phyloP scores from a whole-genome alignment of 2,113 vertebrate genomes.

The Gymnarchus niloticus region DNA sequence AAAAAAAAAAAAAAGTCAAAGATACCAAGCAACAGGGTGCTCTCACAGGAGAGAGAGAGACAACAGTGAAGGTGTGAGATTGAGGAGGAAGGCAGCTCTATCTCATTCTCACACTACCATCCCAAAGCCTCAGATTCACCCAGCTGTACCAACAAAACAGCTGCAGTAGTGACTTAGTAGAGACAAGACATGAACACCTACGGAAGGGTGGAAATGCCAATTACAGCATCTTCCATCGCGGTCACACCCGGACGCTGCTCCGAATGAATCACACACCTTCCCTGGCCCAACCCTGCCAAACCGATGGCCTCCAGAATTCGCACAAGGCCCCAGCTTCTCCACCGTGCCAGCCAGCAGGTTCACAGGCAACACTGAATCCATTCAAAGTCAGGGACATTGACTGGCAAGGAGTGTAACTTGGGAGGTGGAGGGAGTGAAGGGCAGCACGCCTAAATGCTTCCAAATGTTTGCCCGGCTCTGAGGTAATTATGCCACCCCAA shows the following conservation, averaged over 20 bases:
- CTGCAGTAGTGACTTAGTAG: constrained; percentile 35
- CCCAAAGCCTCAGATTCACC: constrained; percentile 18
- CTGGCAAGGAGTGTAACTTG: constrained; percentile 52
- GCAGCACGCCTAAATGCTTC: constrained; percentile 50
- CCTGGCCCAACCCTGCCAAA: background rate
- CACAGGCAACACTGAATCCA: constrained; percentile 53
- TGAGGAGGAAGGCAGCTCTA: background rate
- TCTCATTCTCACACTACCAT: background rate
- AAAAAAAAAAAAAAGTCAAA: background rate
- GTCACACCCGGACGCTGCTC: background rate
- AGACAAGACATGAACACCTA: constrained; percentile 23
- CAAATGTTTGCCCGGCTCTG: constrained; percentile 37
- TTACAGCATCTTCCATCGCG: background rate
- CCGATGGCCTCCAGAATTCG: background rate
- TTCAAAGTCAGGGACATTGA: constrained; percentile 52
- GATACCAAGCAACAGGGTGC: background rate
- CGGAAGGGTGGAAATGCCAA: background rate
- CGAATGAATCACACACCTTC: background rate
- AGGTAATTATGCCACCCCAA: constrained; percentile 39
- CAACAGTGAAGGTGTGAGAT: background rate
- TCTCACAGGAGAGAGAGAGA: background rate
- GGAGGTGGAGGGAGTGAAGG: background rate
- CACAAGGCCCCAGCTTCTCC: constrained; percentile 6
- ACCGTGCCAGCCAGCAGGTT: constrained; percentile 39
- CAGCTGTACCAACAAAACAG: constrained; percentile 34